Evolutionary conservation across 2,888 invertebrate genomes (phyloP).

Genomic region (Dasypolia templi): DNA sequence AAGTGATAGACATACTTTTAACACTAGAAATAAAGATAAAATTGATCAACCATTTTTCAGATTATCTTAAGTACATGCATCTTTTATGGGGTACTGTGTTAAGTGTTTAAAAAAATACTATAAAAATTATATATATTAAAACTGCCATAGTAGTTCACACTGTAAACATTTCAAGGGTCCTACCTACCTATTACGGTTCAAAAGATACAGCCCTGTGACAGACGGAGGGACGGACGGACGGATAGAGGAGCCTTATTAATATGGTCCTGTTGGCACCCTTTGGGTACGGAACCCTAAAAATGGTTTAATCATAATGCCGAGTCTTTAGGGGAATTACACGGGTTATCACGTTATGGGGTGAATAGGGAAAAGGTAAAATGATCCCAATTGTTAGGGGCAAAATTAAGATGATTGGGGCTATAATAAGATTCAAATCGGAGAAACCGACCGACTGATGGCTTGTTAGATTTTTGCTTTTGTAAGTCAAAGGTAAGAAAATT

Average conservation of each 20-base stretch:
- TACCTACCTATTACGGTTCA: background rate
- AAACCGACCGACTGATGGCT: constrained; percentile 9
- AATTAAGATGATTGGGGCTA: constrained; percentile 29
- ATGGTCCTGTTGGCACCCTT: background rate
- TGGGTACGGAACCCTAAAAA: constrained; percentile 31
- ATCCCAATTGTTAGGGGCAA: constrained; percentile 18
- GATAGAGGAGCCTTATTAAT: background rate
- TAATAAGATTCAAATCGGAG: constrained; percentile 22
- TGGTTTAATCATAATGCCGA: constrained; percentile 52
- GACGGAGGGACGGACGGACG: no score
- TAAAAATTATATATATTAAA: no score
- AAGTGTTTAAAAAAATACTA: no score
- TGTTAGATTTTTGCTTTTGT: constrained; percentile 16
- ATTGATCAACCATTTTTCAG: no score
- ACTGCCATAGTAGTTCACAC: background rate
- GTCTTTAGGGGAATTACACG: constrained; percentile 38
- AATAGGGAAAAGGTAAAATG: constrained; percentile 21
- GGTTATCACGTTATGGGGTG: constrained; percentile 36
- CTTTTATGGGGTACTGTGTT: no score
- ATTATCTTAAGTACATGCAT: no score
- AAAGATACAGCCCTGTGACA: background rate
- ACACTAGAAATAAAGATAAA: no score
- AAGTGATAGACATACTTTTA: no score
- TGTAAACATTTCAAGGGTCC: background rate
- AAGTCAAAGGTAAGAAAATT: constrained; percentile 3